Evolutionary conservation across 2,797 vertebrate species (phyloP), one percentile per base, ranked within the genome.

Genomic region (Lithobates pipiens): DNA sequence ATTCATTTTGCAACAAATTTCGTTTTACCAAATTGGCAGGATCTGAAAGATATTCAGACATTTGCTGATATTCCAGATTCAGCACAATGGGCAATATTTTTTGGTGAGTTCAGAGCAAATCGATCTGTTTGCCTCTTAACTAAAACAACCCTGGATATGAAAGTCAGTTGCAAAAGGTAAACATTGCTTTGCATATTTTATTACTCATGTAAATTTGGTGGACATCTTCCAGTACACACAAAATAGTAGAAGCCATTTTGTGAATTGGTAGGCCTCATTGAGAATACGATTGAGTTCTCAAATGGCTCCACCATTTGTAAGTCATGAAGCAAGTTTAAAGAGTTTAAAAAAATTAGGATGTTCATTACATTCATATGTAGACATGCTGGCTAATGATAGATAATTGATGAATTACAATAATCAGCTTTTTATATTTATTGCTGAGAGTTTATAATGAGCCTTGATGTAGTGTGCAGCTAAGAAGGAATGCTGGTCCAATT

Each of bases 341-440:
- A 74, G 75, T 85, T 79, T 79, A 5, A 9, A 10, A 65, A n/a
- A 80, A 75, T 75, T 18, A 80, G 46, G 27, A 50, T 46, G 70
- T 36, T 85, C 42, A 50, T 80, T 50, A 85, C 39, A 29, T 57
- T 23, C 32, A 23, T 63, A 76, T 82, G 36, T 63, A 82, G 70
- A 46, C 67, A 63, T 9, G 36, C 79, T 71, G 36, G 61, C 44
- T 80, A 85, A 85, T 80, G 61, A 79, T 75, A 39, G 77, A 63
- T 80, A 39, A 74, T 67, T 85, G 70, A 85, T 75, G 57, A 80
- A 79, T 85, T 79, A 67, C n/a, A 85, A 71, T 80, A 80, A 75
- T 74, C 84, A 80, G 69, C 70, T 73, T 85, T 78, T 80, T 63
- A 74, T 85, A 74, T 68, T 67, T 85, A 85, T 80, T 80, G 71